phyloP scores from a whole-genome alignment of 1,140 invertebrate species.

The Diachasma alloeum region DNA sequence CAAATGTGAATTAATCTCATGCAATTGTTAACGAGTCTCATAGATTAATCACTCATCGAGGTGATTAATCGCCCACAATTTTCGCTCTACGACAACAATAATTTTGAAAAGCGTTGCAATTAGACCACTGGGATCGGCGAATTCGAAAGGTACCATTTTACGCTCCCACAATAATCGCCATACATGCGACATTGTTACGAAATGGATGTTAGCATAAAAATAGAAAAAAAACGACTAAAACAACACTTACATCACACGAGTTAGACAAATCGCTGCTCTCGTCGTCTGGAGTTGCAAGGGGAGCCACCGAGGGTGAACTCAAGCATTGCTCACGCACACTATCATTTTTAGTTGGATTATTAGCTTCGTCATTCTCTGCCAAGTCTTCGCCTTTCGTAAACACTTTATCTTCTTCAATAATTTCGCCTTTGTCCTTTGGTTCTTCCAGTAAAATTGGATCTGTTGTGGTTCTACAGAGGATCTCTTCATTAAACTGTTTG shows the following conservation, averaged over 20 bases:
- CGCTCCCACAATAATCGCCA: neutral
- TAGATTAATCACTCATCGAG: neutral
- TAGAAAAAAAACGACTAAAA: conserved; percentile 13
- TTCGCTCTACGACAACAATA: neutral
- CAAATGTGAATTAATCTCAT: too few relatives aligned
- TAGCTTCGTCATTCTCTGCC: conserved; percentile 12
- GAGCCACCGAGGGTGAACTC: conserved; percentile 32
- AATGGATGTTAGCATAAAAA: neutral
- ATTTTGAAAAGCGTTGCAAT: neutral
- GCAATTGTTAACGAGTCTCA: too few relatives aligned
- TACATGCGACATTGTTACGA: neutral
- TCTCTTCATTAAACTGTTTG: neutral
- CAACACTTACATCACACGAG: conserved; percentile 53
- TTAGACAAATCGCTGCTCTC: conserved; percentile 53
- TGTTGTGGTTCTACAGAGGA: neutral
- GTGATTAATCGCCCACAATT: neutral
- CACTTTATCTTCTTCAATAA: neutral
- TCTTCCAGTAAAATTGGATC: neutral
- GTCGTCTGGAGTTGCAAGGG: conserved; percentile 49
- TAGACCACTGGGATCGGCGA: neutral
- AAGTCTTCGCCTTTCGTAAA: neutral
- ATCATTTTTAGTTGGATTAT: conserved; percentile 28
- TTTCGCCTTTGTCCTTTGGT: neutral
- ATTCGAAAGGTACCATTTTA: neutral
- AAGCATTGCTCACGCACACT: conserved; percentile 22